A percentile compares a stretch with the other conserved stretches of the same genome.
Evolutionary conservation across 1,140 invertebrate genomes (phyloP).

Genomic region (Papilio aristodemus): DNA sequence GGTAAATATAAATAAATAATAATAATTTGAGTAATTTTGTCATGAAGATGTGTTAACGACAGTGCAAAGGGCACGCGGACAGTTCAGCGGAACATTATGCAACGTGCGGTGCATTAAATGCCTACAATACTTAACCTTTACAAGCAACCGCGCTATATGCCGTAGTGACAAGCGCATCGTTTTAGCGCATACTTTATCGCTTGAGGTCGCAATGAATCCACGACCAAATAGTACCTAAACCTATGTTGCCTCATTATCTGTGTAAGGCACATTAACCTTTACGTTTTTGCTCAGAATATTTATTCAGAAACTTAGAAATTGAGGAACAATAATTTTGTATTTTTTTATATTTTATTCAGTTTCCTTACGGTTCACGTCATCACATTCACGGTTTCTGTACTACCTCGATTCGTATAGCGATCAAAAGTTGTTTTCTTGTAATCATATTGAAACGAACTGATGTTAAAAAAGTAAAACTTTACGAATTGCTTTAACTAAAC

Average conservation of each 20-base stretch:
- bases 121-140: conserved; percentile 70
- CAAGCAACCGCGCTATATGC: conserved; percentile 55
- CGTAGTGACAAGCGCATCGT: conserved; percentile 45
- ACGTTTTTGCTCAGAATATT: not conserved
- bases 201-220: conserved; percentile 22
- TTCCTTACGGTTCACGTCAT: no score
- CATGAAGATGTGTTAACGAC: conserved; percentile 37
- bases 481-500: no score
- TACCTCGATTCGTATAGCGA: no score
- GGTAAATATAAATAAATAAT: not conserved
- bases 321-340: no score
- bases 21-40: conserved; percentile 19
- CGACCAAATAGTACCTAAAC: conserved; percentile 13
- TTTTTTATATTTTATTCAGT: no score
- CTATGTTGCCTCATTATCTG: conserved; percentile 11
- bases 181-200: conserved; percentile 31
- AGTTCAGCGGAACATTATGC: conserved; percentile 57
- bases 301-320: not conserved
- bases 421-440: no score
- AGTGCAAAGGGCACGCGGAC: conserved; percentile 55
- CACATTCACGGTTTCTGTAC: no score
- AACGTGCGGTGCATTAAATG: conserved; percentile 64
- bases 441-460: no score
- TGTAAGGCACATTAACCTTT: conserved; percentile 16
- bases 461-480: no score